Evolutionary conservation across 2,888 invertebrate genomes (phyloP).

Genomic region (Leptopilina myrica): DNA sequence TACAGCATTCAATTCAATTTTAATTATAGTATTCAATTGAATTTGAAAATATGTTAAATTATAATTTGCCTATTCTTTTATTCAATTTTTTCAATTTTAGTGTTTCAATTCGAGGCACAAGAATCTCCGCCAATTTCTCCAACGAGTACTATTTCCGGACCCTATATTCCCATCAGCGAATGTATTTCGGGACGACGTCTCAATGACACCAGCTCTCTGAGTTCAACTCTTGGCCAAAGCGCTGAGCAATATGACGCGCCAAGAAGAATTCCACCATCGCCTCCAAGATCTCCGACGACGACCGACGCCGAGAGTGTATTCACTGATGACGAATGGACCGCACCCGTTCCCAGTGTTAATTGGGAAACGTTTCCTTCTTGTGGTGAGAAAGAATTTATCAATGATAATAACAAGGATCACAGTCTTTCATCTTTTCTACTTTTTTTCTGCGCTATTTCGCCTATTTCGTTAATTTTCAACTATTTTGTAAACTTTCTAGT

Average conservation of each 20-base stretch:
- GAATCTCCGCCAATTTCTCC: conserved; percentile 83
- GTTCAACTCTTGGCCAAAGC: conserved; percentile 66
- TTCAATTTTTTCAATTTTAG: conserved; percentile 59
- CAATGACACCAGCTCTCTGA: conserved; percentile 73
- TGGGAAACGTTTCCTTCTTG: conserved; percentile 77
- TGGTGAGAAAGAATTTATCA: conserved; percentile 56
- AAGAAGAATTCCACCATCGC: conserved; percentile 70
- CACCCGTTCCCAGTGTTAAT: conserved; percentile 78
- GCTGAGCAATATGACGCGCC: conserved; percentile 72
- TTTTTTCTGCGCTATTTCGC: too few relatives aligned
- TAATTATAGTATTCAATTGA: too few relatives aligned
- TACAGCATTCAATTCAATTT: too few relatives aligned
- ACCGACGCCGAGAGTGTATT: conserved; percentile 83
- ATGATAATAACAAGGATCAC: too few relatives aligned
- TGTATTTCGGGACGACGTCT: conserved; percentile 89
- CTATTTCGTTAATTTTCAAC: too few relatives aligned
- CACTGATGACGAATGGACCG: conserved; percentile 83
- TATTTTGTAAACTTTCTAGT: too few relatives aligned
- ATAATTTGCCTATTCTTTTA: conserved; percentile 18
- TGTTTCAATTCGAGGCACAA: conserved; percentile 73
- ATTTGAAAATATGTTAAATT: too few relatives aligned
- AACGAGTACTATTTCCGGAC: conserved; percentile 83
- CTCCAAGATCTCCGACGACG: conserved; percentile 81
- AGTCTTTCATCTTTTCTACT: too few relatives aligned
- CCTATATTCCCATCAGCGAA: conserved; percentile 95